phyloP scores from a whole-genome alignment of 2,888 invertebrate species.

The Lithophane socia region DNA sequence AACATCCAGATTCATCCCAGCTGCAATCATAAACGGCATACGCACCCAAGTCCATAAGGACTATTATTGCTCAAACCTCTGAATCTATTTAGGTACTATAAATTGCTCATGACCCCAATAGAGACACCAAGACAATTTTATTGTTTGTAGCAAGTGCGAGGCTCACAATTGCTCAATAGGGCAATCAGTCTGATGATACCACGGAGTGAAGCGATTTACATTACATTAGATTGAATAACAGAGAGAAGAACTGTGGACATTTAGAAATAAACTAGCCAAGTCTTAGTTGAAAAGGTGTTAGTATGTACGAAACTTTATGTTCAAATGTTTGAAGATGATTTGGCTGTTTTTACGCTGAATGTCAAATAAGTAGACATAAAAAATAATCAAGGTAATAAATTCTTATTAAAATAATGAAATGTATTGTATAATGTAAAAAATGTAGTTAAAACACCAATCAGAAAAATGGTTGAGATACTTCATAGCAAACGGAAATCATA shows the following conservation, averaged over 20 bases:
- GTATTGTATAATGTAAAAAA: background rate
- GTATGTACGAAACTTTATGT: background rate
- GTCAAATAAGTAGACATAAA: background rate
- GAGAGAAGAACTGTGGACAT: background rate
- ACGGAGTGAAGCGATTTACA: slow-evolving; percentile 54
- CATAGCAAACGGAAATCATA: background rate
- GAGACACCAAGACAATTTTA: slow-evolving; percentile 68
- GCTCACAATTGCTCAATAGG: slow-evolving; percentile 71
- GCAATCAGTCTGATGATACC: slow-evolving; percentile 67
- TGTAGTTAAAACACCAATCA: background rate
- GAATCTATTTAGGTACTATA: slow-evolving; percentile 51
- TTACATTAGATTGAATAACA: slow-evolving; percentile 24
- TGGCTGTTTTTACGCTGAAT: background rate
- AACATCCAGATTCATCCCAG: slow-evolving; percentile 17
- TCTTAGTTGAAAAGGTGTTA: background rate
- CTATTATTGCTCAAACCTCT: slow-evolving; percentile 22
- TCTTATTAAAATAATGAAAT: background rate
- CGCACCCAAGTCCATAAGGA: slow-evolving; percentile 26
- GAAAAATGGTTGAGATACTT: background rate
- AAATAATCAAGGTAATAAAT: slow-evolving; percentile 12
- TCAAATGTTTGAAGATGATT: background rate
- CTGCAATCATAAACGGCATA: slow-evolving; percentile 7
- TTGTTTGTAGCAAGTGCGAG: slow-evolving; percentile 62
- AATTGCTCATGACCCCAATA: slow-evolving; percentile 76
- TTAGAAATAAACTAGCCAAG: slow-evolving; percentile 1